Conservation (phyloP, 2,888 invertebrate species). For the Cancer borealis region DNA sequence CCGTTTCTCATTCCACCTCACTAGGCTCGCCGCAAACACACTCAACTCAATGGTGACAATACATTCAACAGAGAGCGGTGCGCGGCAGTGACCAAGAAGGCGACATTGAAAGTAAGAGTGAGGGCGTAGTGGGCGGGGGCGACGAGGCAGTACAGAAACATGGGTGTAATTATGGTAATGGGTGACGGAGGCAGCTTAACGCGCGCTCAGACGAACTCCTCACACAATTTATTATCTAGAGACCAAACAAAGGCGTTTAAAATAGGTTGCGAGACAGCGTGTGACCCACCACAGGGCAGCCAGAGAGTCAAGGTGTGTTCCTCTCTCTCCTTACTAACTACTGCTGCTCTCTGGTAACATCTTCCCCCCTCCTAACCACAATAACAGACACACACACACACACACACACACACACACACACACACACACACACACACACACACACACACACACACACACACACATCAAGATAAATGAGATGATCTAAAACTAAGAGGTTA, state of each 20-base stretch:
- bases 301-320: background rate
- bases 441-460: constrained; percentile 49
- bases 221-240: constrained; percentile 49
- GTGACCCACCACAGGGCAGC: background rate
- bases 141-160: background rate
- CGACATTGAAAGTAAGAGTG: constrained; percentile 31
- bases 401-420: too few relatives aligned
- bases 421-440: constrained; percentile 47
- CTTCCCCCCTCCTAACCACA: background rate
- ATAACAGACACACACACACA: too few relatives aligned
- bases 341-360: background rate
- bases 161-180: constrained; percentile 39
- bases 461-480: background rate
- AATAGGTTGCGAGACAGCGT: background rate
- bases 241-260: constrained; percentile 39
- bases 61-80: background rate
- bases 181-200: constrained; percentile 24
- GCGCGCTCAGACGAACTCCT: constrained; percentile 14
- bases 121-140: background rate
- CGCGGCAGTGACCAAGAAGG: background rate
- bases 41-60: background rate
- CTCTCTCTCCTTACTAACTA: background rate
- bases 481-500: too few relatives aligned
- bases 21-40: background rate
- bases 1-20: background rate